Conservation (phyloP, 2,113 vertebrate genomes). For the Atlantisia rogersi region DNA sequence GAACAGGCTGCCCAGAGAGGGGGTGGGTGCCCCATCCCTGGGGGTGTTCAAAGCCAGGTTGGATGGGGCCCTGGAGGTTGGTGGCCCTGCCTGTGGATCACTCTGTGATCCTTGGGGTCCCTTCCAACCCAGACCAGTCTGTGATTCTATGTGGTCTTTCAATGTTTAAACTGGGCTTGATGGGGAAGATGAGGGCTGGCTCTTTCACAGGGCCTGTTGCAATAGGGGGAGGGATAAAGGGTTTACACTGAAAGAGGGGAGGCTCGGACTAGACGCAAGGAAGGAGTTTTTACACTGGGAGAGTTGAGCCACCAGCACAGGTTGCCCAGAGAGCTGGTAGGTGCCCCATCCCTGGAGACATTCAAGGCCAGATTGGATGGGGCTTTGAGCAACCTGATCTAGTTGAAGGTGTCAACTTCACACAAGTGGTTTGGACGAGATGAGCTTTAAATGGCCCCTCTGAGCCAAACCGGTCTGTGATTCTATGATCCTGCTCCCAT, state of each 20-base stretch:
- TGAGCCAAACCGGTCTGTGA: accelerated
- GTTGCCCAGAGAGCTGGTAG: not conserved
- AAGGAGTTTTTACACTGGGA: not conserved
- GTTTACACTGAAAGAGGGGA: not conserved
- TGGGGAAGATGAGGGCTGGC: not conserved
- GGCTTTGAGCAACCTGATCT: accelerated
- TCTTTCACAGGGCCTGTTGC: accelerated
- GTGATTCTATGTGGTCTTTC: not conserved
- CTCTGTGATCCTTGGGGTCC: no score
- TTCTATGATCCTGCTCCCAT: not conserved
- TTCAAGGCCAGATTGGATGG: accelerated
- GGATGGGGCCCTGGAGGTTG: accelerated
- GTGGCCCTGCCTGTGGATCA: no score
- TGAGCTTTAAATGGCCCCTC: not conserved
- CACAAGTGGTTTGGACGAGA: accelerated
- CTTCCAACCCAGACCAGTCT: no score
- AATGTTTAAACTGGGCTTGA: not conserved
- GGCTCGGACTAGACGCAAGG: accelerated
- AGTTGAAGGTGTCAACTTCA: accelerated
- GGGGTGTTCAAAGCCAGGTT: accelerated
- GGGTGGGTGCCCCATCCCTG: not conserved
- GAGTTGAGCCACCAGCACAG: no score
- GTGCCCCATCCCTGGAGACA: not conserved
- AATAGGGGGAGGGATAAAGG: no score
- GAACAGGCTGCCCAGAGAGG: not conserved